Conservation (phyloP, 2,888 invertebrate species). For the Melikaiella ostensackeni region DNA sequence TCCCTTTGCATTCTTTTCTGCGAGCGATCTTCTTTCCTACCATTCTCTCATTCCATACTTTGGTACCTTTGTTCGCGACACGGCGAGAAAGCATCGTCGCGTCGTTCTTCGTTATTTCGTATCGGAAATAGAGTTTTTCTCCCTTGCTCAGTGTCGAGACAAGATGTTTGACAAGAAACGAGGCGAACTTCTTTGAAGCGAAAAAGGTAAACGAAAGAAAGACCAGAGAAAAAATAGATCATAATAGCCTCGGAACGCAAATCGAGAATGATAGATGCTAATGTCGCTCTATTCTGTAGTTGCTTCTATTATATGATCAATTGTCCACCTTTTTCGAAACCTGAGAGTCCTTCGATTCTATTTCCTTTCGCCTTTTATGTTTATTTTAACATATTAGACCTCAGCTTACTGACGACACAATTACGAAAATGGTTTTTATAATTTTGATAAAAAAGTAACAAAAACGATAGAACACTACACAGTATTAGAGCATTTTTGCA, state of each 20-base stretch:
- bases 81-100: constrained; percentile 19
- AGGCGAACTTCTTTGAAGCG: constrained; percentile 18
- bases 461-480: no score
- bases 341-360: not conserved
- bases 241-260: constrained; percentile 2
- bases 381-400: not conserved
- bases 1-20: not conserved
- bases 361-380: not conserved
- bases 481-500: no score
- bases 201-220: not conserved
- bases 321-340: not conserved
- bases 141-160: constrained; percentile 33
- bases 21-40: not conserved
- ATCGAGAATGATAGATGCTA: constrained; percentile 17
- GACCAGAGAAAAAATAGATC: not conserved
- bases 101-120: constrained; percentile 35
- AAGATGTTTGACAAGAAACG: constrained; percentile 34
- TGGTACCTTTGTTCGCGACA: constrained; percentile 21
- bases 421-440: no score
- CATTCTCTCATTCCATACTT: not conserved
- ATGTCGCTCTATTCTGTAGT: not conserved
- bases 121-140: constrained; percentile 38
- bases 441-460: no score
- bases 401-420: not conserved
- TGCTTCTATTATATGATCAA: constrained; percentile 3